These are phyloP conservation scores for Phasianus colchicus DNA, from an alignment of 2,113 vertebrate species.

Conservation along the genomic window DNA sequence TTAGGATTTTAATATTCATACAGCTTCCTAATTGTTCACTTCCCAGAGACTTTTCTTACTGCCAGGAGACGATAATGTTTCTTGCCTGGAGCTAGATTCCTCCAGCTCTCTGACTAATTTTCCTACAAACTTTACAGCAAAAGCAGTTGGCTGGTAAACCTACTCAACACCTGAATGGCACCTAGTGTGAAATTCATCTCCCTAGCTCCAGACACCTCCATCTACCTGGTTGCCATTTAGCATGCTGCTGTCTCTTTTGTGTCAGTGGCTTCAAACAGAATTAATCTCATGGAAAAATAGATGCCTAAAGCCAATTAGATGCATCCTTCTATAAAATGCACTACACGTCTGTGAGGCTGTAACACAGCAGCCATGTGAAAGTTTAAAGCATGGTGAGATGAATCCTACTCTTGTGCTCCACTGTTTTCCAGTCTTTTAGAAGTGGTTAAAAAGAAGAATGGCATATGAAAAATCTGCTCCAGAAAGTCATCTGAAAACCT, in stretches of 20 bases:
- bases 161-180: neutral
- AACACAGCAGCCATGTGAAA: neutral
- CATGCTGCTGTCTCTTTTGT: neutral
- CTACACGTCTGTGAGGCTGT: neutral
- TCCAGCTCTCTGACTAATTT: slow-evolving; percentile 47
- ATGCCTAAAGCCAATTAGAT: neutral
- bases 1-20: slow-evolving; percentile 25
- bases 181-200: neutral
- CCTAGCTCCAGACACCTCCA: neutral
- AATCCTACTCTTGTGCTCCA: neutral
- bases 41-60: slow-evolving; percentile 22
- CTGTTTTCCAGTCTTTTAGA: neutral
- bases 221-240: neutral
- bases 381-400: neutral
- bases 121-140: slow-evolving; percentile 39
- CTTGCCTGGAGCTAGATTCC: slow-evolving; percentile 11
- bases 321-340: neutral
- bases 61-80: slow-evolving; percentile 28
- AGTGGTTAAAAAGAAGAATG: neutral
- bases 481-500: neutral
- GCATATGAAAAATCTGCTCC: neutral
- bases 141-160: slow-evolving; percentile 9
- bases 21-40: slow-evolving; percentile 10
- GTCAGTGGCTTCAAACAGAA: neutral
- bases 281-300: neutral